phyloP scores from a whole-genome alignment of 2,113 vertebrate species.

The Calonectris borealis region DNA sequence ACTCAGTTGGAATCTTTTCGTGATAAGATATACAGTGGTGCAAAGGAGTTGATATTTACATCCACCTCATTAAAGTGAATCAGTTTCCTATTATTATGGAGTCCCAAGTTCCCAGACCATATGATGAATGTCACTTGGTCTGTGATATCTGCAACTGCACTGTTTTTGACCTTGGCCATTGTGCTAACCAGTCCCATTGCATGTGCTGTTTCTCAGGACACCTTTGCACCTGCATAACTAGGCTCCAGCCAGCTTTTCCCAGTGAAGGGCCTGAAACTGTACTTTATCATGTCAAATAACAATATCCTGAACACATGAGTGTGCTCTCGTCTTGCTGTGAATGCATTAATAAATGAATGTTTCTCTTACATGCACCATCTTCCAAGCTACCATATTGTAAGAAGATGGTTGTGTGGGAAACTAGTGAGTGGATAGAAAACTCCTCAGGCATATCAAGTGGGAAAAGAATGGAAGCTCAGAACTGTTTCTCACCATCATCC shows the following conservation, averaged over 20 bases:
- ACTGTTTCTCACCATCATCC: not conserved
- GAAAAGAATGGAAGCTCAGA: not conserved
- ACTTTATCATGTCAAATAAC: not conserved
- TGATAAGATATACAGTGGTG: conserved; percentile 22
- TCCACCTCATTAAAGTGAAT: conserved; percentile 66
- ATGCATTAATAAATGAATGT: not conserved
- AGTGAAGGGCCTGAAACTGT: not conserved
- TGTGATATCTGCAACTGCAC: not conserved
- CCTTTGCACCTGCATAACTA: conserved; percentile 36
- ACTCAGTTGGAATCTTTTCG: conserved; percentile 15
- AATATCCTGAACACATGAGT: not conserved
- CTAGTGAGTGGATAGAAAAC: not conserved
- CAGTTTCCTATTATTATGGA: conserved; percentile 40
- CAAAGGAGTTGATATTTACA: conserved; percentile 61
- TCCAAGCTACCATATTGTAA: not conserved
- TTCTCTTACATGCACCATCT: not conserved
- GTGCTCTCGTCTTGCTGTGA: not conserved
- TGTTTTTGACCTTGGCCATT: conserved; percentile 48
- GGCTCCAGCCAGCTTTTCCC: conserved; percentile 1
- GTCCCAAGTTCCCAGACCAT: conserved; percentile 15
- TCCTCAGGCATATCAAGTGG: not conserved
- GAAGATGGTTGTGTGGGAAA: not conserved
- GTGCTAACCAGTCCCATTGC: not conserved
- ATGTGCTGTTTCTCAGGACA: conserved; percentile 26
- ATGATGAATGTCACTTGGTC: conserved; percentile 42